These are phyloP conservation scores for Onychostruthus taczanowskii DNA, from an alignment of 2,113 vertebrate species.

Conservation along the genomic window DNA sequence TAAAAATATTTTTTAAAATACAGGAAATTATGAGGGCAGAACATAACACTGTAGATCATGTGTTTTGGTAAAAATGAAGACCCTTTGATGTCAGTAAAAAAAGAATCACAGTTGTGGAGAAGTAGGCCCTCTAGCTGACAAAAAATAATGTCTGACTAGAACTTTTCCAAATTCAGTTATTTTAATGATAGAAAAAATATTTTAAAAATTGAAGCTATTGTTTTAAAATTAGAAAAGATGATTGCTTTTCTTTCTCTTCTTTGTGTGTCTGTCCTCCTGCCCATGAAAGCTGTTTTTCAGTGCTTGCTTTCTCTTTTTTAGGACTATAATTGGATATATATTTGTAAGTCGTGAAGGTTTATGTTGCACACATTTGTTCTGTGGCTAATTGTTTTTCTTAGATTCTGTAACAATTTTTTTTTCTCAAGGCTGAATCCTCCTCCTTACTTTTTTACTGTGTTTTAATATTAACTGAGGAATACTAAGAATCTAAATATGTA, in stretches of 20 bases:
- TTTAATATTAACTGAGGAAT: background rate
- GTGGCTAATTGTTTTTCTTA: background rate
- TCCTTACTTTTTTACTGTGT: background rate
- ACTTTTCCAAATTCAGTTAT: background rate
- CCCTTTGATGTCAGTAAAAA: background rate
- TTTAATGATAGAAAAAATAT: background rate
- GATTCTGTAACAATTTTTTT: background rate
- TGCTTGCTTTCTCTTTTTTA: background rate
- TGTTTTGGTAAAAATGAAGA: background rate
- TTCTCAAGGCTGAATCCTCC: background rate
- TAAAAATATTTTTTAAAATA: background rate
- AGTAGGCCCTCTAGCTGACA: constrained; percentile 45
- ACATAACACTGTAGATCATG: background rate
- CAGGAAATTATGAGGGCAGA: background rate
- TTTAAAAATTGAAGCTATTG: background rate
- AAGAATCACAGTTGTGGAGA: background rate
- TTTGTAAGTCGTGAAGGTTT: background rate
- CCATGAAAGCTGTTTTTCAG: background rate
- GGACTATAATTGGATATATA: background rate
- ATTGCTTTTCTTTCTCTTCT: background rate
- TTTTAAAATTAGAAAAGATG: background rate
- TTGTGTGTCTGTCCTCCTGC: accelerated
- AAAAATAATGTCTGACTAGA: background rate
- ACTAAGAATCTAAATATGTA: background rate
- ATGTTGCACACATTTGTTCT: background rate